Conservation (phyloP, 2,888 invertebrate genomes). For the Crioceris asparagi region DNA sequence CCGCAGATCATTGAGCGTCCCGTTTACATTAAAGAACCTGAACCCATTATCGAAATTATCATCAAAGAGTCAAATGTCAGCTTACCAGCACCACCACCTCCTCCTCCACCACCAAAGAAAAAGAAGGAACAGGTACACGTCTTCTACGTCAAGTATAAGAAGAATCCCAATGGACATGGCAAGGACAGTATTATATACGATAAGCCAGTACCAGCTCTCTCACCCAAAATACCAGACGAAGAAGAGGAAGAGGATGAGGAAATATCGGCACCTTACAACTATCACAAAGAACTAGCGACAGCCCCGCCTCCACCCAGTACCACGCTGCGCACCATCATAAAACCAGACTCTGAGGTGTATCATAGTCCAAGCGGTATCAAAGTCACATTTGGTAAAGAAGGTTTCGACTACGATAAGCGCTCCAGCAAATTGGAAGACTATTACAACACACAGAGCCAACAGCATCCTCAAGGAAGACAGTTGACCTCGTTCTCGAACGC, state of each 20-base stretch:
- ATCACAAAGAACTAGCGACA: slow-evolving; percentile 23
- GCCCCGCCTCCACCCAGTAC: slow-evolving; percentile 55
- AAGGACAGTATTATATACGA: slow-evolving; percentile 69
- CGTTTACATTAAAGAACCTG: slow-evolving; percentile 59
- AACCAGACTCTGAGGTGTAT: slow-evolving; percentile 76
- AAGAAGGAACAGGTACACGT: slow-evolving; percentile 81
- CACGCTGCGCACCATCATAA: slow-evolving; percentile 72
- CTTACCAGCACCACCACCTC: slow-evolving; percentile 50
- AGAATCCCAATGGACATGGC: slow-evolving; percentile 61
- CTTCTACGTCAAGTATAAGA: slow-evolving; percentile 84
- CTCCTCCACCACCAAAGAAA: slow-evolving; percentile 44
- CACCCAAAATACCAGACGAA: slow-evolving; percentile 51
- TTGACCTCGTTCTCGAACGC: slow-evolving; percentile 25
- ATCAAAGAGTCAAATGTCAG: slow-evolving; percentile 83
- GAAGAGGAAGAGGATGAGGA: slow-evolving; percentile 42
- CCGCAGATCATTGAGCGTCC: slow-evolving; percentile 34
- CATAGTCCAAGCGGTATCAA: slow-evolving; percentile 72
- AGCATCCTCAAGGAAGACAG: slow-evolving; percentile 25
- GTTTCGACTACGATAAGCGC: slow-evolving; percentile 40
- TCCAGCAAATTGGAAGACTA: slow-evolving; percentile 40
- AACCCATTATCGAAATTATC: slow-evolving; percentile 86
- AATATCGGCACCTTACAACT: slow-evolving; percentile 38
- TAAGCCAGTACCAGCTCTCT: slow-evolving; percentile 67
- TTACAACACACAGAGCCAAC: slow-evolving; percentile 11
- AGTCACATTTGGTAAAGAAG: slow-evolving; percentile 68